Percentiles rank a stretch among this genome's conserved stretches.
Conservation (phyloP, 2,113 vertebrate genomes). For the Rhineura floridana region DNA sequence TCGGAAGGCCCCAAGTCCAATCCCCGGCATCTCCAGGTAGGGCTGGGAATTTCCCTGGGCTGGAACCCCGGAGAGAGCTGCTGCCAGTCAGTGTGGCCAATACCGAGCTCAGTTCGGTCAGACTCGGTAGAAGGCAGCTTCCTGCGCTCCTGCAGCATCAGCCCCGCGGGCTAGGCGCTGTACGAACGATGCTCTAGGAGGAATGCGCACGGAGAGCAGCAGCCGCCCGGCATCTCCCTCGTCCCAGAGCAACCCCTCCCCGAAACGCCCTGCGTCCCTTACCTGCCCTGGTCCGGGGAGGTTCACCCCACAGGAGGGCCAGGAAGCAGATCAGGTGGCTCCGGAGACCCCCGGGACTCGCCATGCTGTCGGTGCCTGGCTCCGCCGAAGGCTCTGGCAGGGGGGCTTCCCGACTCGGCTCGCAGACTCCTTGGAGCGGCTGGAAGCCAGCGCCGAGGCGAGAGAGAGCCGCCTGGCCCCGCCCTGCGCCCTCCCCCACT, state of each 20-base stretch:
- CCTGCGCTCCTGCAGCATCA: too few relatives aligned
- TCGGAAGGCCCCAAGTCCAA: too few relatives aligned
- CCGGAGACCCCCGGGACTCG: background rate
- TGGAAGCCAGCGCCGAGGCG: background rate
- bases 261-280: background rate
- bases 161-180: background rate
- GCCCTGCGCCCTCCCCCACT: background rate
- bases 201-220: background rate
- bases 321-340: conserved; percentile 12
- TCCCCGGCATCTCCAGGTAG: too few relatives aligned
- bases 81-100: too few relatives aligned
- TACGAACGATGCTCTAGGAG: background rate
- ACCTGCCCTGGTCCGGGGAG: conserved; percentile 38
- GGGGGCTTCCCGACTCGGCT: background rate
- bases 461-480: background rate
- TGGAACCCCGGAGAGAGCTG: too few relatives aligned
- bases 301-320: conserved; percentile 21
- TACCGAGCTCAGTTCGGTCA: too few relatives aligned
- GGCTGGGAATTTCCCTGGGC: too few relatives aligned
- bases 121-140: too few relatives aligned
- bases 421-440: background rate
- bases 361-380: background rate
- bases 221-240: background rate
- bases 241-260: background rate
- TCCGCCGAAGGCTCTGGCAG: background rate